Evolutionary conservation across 2,888 invertebrate species (phyloP).

Genomic region (Priocnemis perturbator): DNA sequence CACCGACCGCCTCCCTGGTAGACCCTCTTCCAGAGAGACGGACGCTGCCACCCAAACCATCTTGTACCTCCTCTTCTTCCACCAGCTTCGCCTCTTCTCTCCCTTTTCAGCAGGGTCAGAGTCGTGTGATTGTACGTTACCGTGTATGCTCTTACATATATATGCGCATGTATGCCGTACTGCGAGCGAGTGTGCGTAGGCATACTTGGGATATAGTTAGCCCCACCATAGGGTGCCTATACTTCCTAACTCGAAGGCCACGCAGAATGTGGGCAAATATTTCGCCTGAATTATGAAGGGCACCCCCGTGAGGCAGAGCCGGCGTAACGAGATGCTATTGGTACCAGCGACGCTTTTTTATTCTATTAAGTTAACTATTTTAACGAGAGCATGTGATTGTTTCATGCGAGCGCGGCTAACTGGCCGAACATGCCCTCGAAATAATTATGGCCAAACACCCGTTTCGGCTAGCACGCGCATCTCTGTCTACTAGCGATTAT

Average conservation of each 20-base stretch:
- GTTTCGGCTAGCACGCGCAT: no score
- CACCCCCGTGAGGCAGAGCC: conserved; percentile 32
- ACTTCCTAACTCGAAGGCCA: conserved; percentile 28
- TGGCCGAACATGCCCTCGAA: no score
- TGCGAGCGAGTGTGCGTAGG: conserved; percentile 16
- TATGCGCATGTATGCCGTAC: conserved; percentile 5
- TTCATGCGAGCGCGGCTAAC: no score
- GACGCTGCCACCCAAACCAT: conserved; percentile 45
- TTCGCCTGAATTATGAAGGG: conserved; percentile 68
- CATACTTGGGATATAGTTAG: conserved; percentile 60
- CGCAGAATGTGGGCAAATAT: conserved; percentile 70
- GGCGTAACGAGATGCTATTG: conserved; percentile 46
- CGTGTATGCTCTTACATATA: neutral
- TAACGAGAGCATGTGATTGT: no score
- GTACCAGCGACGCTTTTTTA: conserved; percentile 24
- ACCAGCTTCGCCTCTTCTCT: conserved; percentile 30
- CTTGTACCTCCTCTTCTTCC: conserved; percentile 41
- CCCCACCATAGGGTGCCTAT: conserved; percentile 31
- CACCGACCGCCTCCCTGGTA: conserved; percentile 54
- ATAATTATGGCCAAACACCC: no score
- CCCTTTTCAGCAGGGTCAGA: conserved; percentile 46
- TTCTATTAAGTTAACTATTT: neutral
- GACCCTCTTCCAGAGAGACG: conserved; percentile 50
- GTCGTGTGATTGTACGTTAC: conserved; percentile 53
- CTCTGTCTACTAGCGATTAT: no score